Base-by-base conservation (phyloP, 37 sponge, comb jelly and placozoan genomes). In the Chondrilla cf. caribensis region DNA sequence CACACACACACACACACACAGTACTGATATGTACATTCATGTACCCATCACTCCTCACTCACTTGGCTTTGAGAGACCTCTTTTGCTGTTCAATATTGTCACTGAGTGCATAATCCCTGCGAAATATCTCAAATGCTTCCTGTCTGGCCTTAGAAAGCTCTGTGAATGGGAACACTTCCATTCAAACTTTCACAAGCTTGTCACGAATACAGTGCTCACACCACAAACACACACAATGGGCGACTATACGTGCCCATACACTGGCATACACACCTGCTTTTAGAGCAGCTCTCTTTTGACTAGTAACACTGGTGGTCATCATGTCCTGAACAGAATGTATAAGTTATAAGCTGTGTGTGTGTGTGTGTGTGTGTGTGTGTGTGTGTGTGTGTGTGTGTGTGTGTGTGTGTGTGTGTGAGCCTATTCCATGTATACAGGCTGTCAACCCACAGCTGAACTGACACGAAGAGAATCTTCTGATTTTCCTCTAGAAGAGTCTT, bases 71-170 rank as follows among this genome's bases (percentile, higher is more conserved):
- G 36, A 95, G 88, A 0, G 40, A 51, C 22, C 78, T 84, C 84
- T 96, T 96, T 84, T 96, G 97, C 28, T 94, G 77, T 6, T 91
- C 91, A 11, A 98, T 86, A 5, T 81, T 58, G 17, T 25, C 24
- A 24, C 84, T 90, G 78, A 91, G 60, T 17, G 90, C 85, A 81
- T 90, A 92, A 21, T 94, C 90, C 64, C 86, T 82, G 32, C 90
- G 64, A 58, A 93, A 98, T 6, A 77, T 66, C 64, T 98, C 99
- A 82, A 98, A 98, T 19, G 99, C 99, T 78, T 94, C 93, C 40
- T 98, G 99, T 22, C 97, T 91, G 0, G 93, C 99, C 60, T 90
- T 58, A 5, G 90, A 89, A 0, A 89, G 75, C 62, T 89, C 90
- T 82, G 60, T 42, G 24, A 33, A 41, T 60, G 29, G 35, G 2